Evolutionary conservation across 2,797 vertebrate genomes (phyloP).

Genomic region (Columba guinea): DNA sequence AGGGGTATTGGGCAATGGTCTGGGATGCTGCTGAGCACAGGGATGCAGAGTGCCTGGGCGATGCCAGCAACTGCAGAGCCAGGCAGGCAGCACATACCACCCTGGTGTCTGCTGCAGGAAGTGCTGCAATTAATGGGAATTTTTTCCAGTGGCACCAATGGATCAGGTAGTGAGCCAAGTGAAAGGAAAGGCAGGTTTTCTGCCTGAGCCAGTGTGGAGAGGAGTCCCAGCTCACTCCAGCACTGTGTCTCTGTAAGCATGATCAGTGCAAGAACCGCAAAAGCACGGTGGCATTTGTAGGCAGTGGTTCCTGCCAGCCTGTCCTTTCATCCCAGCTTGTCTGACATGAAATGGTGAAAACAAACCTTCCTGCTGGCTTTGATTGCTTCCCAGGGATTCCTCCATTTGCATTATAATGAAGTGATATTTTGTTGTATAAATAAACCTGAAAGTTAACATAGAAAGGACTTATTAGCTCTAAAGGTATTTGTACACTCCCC

Average conservation of each 20-base stretch:
- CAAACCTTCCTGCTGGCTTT: background rate
- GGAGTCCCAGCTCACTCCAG: accelerated
- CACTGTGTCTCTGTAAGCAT: accelerated
- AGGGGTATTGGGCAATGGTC: background rate
- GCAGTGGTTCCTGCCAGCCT: background rate
- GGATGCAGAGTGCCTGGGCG: accelerated
- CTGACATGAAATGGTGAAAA: background rate
- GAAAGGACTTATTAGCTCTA: background rate
- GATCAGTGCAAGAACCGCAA: accelerated
- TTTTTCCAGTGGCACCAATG: background rate
- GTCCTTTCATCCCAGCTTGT: background rate
- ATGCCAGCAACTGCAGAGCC: accelerated
- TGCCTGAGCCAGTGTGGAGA: background rate
- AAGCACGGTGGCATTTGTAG: background rate
- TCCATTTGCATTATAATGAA: slow-evolving; percentile 11
- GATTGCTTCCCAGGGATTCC: slow-evolving; percentile 27
- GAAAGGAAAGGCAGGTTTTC: background rate
- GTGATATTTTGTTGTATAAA: background rate
- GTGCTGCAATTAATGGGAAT: background rate
- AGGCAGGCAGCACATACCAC: accelerated
- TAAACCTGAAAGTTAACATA: slow-evolving; percentile 1
- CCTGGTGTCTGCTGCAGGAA: background rate
- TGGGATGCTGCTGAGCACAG: background rate
- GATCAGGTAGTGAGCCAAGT: background rate
- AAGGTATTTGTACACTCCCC: background rate